Evolutionary conservation across 1,140 invertebrate genomes (phyloP).

Genomic region (Drosophila oshimai): DNA sequence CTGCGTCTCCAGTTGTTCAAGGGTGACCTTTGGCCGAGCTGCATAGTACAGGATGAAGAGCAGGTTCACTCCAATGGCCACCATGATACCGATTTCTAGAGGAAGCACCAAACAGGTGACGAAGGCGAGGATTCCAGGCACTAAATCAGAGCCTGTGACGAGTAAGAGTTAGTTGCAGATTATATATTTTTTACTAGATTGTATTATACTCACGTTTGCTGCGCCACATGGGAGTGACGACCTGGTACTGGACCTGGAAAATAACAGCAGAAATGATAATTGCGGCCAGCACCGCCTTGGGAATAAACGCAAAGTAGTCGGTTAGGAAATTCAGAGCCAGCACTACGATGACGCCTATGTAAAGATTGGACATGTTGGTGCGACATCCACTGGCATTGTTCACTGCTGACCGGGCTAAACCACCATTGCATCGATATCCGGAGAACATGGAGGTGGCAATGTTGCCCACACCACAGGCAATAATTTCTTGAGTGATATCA

Average conservation of each 20-base stretch:
- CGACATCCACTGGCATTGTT: constrained; percentile 94
- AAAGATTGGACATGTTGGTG: constrained; percentile 92
- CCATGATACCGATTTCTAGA: constrained; percentile 94
- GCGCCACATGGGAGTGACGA: constrained; percentile 90
- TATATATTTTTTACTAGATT: too few species aligned
- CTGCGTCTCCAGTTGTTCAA: constrained; percentile 88
- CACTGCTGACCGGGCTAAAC: constrained; percentile 92
- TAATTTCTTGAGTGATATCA: constrained; percentile 92
- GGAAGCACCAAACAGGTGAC: constrained; percentile 91
- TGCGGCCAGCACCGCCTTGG: constrained; percentile 89
- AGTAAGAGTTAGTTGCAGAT: background rate
- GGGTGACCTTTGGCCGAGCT: constrained; percentile 92
- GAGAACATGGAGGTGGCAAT: constrained; percentile 94
- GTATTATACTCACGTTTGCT: constrained; percentile 88
- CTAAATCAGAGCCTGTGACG: constrained; percentile 90
- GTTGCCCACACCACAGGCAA: constrained; percentile 92
- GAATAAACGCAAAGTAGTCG: constrained; percentile 92
- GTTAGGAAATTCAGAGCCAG: constrained; percentile 89
- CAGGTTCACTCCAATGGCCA: constrained; percentile 93
- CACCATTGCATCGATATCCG: constrained; percentile 93
- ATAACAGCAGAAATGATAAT: constrained; percentile 94
- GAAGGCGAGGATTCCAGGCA: constrained; percentile 93
- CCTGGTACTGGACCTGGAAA: constrained; percentile 92
- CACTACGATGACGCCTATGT: constrained; percentile 88
- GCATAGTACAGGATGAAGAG: constrained; percentile 95